These are phyloP conservation scores for Oceanites oceanicus DNA, from an alignment of 2,113 vertebrate species.

Conservation along the genomic window DNA sequence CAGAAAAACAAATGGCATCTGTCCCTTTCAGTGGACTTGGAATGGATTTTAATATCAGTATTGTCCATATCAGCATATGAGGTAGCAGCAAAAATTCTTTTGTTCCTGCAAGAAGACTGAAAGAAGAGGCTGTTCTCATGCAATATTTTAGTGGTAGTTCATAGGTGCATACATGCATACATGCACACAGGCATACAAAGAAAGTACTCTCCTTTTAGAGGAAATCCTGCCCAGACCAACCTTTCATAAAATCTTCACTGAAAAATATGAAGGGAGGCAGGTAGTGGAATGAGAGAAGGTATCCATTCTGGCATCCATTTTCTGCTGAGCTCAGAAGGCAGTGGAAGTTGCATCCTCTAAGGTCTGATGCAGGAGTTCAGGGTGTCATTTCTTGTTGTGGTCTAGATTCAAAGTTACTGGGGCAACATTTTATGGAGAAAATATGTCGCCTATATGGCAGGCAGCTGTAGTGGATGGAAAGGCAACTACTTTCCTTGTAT, in stretches of 20 bases:
- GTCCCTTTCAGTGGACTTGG: not conserved
- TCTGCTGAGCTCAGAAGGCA: not conserved
- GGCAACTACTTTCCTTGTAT: not conserved
- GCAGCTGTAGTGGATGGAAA: not conserved
- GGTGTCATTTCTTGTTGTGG: not conserved
- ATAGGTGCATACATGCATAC: accelerated
- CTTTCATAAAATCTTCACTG: not conserved
- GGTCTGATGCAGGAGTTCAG: not conserved
- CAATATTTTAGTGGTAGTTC: not conserved
- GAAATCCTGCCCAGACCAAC: not conserved
- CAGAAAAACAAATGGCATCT: not conserved
- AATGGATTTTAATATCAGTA: not conserved
- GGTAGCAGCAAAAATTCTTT: not conserved
- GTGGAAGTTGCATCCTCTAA: not conserved
- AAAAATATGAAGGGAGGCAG: not conserved
- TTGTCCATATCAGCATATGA: not conserved
- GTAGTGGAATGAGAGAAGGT: not conserved
- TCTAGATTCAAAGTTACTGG: not conserved
- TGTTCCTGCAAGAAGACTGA: not conserved
- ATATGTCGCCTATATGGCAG: not conserved
- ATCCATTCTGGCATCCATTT: not conserved
- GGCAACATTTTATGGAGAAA: not conserved
- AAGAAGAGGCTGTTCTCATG: not conserved
- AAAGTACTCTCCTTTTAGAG: not conserved
- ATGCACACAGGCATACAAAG: not conserved